Conservation (phyloP, 35 echinoderm and acorn worm species). For the Holothuria glaberrima region DNA sequence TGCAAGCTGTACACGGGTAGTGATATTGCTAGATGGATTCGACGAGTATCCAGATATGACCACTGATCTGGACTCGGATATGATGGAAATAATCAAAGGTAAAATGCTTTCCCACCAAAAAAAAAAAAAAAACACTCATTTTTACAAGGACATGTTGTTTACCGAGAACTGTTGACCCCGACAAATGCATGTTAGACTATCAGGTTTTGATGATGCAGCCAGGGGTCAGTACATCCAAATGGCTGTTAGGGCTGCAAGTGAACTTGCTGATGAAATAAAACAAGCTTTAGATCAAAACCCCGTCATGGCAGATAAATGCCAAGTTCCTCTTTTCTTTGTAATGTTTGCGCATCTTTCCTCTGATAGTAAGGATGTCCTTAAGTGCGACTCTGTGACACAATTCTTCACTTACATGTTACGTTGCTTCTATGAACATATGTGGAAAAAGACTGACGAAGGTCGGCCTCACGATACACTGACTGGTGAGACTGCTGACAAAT, state of each 20-base stretch:
- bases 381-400: not conserved
- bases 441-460: not conserved
- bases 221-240: not conserved
- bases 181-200: not conserved
- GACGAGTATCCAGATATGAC: not conserved
- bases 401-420: not conserved
- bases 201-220: constrained; percentile 13
- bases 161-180: not conserved
- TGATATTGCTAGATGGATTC: not conserved
- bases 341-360: not conserved
- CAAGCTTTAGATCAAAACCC: not conserved
- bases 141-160: not conserved
- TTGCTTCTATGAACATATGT: not conserved
- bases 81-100: not conserved
- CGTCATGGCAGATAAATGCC: not conserved
- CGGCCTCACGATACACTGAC: not conserved
- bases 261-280: not conserved
- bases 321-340: constrained; percentile 22
- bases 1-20: not conserved
- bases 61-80: not conserved
- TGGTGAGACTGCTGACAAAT: not conserved
- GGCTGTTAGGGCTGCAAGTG: not conserved
- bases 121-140: not conserved
- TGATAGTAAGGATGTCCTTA: not conserved
- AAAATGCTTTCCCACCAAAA: not conserved